Conservation (phyloP, 2,888 invertebrate species). For the Camptogramma bilineatum region DNA sequence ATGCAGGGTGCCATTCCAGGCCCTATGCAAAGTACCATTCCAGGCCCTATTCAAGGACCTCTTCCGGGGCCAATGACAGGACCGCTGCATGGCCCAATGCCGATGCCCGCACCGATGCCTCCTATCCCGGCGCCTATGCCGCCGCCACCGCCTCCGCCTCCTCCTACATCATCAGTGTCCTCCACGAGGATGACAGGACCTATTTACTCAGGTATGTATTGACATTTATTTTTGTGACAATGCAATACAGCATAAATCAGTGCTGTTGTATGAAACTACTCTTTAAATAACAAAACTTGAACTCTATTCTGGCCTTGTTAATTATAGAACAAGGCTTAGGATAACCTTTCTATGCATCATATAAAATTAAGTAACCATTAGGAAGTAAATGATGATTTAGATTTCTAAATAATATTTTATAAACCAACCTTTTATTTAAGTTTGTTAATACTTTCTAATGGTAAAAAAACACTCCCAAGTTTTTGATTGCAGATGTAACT, state of each 20-base stretch:
- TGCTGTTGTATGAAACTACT: not conserved
- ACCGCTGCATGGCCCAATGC: constrained; percentile 13
- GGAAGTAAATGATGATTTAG: too few relatives aligned
- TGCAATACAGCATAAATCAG: not conserved
- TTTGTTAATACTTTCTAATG: too few relatives aligned
- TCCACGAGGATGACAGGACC: constrained; percentile 19
- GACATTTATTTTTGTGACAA: not conserved
- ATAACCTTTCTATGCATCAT: too few relatives aligned
- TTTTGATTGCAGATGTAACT: not conserved
- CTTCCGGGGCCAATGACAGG: not conserved
- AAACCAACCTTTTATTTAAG: too few relatives aligned
- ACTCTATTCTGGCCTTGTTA: too few relatives aligned
- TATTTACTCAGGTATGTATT: constrained; percentile 30
- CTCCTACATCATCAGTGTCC: constrained; percentile 7
- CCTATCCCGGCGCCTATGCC: constrained; percentile 29
- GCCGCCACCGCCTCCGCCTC: constrained; percentile 37
- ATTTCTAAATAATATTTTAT: too few relatives aligned
- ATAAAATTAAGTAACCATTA: too few relatives aligned
- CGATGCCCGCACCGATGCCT: constrained; percentile 43
- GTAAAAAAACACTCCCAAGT: too few relatives aligned
- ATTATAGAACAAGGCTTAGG: too few relatives aligned
- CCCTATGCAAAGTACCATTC: constrained; percentile 11
- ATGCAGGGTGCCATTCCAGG: constrained; percentile 6
- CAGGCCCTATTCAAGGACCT: not conserved
- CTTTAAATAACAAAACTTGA: not conserved